Conservation (phyloP, 2,113 vertebrate genomes). For the Ailuropoda melanoleuca region DNA sequence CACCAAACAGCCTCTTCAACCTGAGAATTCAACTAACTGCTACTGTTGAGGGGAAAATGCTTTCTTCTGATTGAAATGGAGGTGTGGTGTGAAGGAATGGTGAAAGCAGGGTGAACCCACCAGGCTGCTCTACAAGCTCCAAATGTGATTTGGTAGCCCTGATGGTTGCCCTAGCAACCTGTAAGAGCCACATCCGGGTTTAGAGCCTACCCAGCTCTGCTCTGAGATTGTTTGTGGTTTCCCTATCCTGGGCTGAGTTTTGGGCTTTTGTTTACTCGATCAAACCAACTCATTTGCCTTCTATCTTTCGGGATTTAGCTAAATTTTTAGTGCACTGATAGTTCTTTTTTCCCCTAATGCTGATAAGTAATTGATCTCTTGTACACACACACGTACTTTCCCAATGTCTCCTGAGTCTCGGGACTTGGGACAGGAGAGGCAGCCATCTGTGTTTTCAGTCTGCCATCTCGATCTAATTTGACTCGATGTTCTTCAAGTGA, state of each 20-base stretch:
- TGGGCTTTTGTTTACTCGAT: background rate
- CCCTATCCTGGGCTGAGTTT: background rate
- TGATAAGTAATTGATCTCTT: background rate
- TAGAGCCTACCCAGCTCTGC: background rate
- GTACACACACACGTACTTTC: background rate
- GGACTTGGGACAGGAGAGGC: background rate
- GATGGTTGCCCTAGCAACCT: background rate
- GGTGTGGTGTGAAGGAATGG: background rate
- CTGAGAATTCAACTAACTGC: background rate
- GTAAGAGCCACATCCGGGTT: background rate
- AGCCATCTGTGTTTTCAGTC: background rate
- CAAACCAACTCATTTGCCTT: background rate
- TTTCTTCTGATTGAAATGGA: background rate
- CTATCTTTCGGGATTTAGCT: background rate
- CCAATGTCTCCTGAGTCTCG: background rate
- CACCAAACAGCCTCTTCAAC: background rate
- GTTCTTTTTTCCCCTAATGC: background rate
- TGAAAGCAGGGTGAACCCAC: background rate
- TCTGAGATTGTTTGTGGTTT: background rate
- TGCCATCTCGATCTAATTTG: constrained; percentile 26
- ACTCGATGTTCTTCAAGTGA: background rate
- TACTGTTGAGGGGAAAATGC: background rate
- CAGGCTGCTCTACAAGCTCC: background rate
- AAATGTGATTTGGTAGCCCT: background rate
- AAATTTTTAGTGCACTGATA: background rate